Conservation (phyloP, 2,113 vertebrate species). For the Calidris pugnax region DNA sequence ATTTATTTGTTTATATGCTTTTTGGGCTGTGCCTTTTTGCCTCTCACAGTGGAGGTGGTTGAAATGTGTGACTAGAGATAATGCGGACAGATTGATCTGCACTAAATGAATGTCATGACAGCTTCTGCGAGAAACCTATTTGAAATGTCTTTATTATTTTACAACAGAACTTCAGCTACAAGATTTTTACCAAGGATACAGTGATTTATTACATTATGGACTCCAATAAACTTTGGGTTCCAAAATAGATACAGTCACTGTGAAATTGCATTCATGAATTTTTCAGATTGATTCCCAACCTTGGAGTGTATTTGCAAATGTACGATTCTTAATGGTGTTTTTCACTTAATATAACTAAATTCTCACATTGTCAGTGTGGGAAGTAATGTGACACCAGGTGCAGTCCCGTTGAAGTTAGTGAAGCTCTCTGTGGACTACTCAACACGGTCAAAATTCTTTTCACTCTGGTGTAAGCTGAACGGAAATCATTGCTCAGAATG, state of each 20-base stretch:
- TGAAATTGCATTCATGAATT: background rate
- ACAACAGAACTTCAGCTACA: background rate
- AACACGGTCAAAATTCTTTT: background rate
- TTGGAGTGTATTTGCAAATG: background rate
- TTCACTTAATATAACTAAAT: background rate
- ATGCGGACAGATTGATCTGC: background rate
- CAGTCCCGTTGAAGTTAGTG: background rate
- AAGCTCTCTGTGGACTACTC: background rate
- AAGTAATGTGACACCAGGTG: background rate
- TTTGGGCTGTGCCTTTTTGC: background rate
- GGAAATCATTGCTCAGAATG: background rate
- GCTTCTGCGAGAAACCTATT: background rate
- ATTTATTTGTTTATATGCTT: slow-evolving; percentile 44
- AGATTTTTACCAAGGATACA: background rate
- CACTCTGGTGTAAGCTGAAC: background rate
- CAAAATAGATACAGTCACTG: background rate
- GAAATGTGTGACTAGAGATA: background rate
- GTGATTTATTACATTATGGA: background rate
- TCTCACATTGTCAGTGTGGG: background rate
- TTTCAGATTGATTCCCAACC: background rate
- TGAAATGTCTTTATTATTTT: slow-evolving; percentile 14
- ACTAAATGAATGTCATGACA: background rate
- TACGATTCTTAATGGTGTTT: background rate
- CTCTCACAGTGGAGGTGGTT: background rate
- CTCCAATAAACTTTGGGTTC: background rate